phyloP scores from a whole-genome alignment of 2,113 vertebrate species.

The Dasyprocta punctata region DNA sequence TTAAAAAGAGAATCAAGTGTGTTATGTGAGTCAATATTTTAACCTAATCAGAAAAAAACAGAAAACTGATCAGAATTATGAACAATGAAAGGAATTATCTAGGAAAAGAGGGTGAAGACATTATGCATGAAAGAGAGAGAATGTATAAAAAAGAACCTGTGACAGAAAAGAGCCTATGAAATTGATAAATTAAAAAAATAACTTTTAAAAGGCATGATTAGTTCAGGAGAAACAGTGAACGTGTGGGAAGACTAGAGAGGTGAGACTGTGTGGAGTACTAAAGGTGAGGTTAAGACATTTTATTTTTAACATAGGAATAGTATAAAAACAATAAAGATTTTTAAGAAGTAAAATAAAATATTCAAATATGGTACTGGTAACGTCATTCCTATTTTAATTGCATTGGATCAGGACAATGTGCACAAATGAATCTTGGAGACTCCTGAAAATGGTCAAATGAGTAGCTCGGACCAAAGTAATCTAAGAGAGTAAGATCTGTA shows the following conservation, averaged over 20 bases:
- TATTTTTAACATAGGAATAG: background rate
- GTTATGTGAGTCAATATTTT: background rate
- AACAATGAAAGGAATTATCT: background rate
- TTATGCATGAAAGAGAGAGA: background rate
- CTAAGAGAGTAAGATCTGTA: background rate
- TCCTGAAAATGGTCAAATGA: background rate
- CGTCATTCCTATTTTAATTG: background rate
- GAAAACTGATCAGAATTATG: background rate
- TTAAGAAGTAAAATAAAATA: background rate
- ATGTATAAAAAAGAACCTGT: too few relatives aligned
- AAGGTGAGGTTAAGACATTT: background rate
- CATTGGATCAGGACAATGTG: background rate
- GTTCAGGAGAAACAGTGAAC: background rate
- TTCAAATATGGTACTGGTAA: background rate
- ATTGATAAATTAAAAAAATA: background rate
- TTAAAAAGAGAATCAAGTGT: background rate
- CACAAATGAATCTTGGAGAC: background rate
- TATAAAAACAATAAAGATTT: background rate
- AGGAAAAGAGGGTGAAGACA: background rate
- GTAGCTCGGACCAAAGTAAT: background rate
- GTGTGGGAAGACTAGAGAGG: fast-evolving
- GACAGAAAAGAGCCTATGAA: background rate
- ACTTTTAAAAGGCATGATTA: background rate
- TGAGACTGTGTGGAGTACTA: background rate
- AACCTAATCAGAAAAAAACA: background rate